Percentiles rank a stretch among this genome's conserved stretches.
Conservation (phyloP, 1,140 invertebrate species). For the Zaprionus africanus region DNA sequence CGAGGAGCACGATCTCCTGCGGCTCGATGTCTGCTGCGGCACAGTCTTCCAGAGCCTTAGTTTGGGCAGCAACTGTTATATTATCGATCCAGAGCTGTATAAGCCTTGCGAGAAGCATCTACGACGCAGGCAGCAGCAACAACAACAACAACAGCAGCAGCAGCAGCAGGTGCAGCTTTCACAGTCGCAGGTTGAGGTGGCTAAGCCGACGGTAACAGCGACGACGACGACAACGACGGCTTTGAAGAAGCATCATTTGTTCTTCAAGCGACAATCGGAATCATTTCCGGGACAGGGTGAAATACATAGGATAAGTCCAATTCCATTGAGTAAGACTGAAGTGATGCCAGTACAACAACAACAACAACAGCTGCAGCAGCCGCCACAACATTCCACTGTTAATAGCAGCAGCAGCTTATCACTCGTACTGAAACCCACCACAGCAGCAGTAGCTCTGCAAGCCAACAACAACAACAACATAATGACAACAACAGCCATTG, state of each 20-base stretch:
- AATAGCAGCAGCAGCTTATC: slow-evolving; percentile 50
- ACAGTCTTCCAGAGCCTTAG: slow-evolving; percentile 69
- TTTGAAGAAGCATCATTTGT: slow-evolving; percentile 82
- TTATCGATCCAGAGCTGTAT: slow-evolving; percentile 72
- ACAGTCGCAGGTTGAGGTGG: background rate
- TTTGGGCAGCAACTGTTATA: slow-evolving; percentile 60
- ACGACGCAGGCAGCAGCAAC: slow-evolving; percentile 37
- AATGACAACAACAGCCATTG: slow-evolving; percentile 85
- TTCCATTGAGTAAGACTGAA: slow-evolving; percentile 80
- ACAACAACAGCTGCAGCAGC: slow-evolving; percentile 10
- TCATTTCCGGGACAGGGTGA: slow-evolving; percentile 74
- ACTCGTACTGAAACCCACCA: slow-evolving; percentile 65
- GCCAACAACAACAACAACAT: slow-evolving; percentile 6
- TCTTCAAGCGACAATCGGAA: slow-evolving; percentile 80
- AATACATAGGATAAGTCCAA: slow-evolving; percentile 72
- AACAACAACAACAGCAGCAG: slow-evolving; percentile 22
- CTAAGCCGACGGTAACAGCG: slow-evolving; percentile 16
- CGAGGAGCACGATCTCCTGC: slow-evolving; percentile 65
- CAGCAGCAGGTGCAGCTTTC: slow-evolving; percentile 13
- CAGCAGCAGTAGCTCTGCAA: slow-evolving; percentile 84
- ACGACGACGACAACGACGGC: slow-evolving; percentile 50
- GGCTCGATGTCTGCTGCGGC: slow-evolving; percentile 76
- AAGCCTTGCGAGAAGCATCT: slow-evolving; percentile 74
- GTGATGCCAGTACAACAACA: slow-evolving; percentile 32
- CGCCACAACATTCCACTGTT: slow-evolving; percentile 53